phyloP scores from a whole-genome alignment of 2,888 invertebrate species.

The Pandemis heparana region DNA sequence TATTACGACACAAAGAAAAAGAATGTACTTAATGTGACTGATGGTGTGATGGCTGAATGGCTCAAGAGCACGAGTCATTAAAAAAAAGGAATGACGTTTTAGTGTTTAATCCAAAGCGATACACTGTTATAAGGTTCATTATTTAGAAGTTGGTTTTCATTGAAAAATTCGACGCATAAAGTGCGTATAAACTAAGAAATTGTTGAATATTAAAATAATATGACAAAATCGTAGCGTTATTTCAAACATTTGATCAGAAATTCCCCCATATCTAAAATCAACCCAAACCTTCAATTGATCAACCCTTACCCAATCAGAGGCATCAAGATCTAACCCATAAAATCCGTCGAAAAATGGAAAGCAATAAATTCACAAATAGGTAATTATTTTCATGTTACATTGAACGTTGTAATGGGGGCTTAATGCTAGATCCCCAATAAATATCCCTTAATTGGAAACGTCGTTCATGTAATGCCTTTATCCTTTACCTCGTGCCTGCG shows the following conservation, averaged over 20 bases:
- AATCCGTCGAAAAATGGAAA: conserved; percentile 20
- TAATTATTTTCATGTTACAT: conserved; percentile 46
- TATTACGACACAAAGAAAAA: not conserved
- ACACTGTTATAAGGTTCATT: too few species aligned
- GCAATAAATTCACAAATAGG: conserved; percentile 38
- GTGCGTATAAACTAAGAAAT: too few species aligned
- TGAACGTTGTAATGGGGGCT: conserved; percentile 48
- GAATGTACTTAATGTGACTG: not conserved
- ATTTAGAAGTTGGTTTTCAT: too few species aligned
- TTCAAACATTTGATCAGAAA: too few species aligned
- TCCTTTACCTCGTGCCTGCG: conserved; percentile 50
- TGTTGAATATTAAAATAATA: too few species aligned
- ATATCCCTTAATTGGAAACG: conserved; percentile 71
- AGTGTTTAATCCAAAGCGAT: too few species aligned
- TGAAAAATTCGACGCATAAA: too few species aligned
- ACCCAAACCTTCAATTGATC: not conserved
- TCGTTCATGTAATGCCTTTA: conserved; percentile 59
- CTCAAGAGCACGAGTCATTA: too few species aligned
- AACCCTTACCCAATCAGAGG: not conserved
- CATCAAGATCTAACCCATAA: not conserved
- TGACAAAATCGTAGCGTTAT: too few species aligned
- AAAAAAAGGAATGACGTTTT: too few species aligned
- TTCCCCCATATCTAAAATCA: not conserved
- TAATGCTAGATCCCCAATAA: conserved; percentile 63
- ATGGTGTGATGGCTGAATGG: too few species aligned